These are phyloP conservation scores for Ommatoiulus sabulosus DNA, from an alignment of 2,888 invertebrate species.

Conservation along the genomic window DNA sequence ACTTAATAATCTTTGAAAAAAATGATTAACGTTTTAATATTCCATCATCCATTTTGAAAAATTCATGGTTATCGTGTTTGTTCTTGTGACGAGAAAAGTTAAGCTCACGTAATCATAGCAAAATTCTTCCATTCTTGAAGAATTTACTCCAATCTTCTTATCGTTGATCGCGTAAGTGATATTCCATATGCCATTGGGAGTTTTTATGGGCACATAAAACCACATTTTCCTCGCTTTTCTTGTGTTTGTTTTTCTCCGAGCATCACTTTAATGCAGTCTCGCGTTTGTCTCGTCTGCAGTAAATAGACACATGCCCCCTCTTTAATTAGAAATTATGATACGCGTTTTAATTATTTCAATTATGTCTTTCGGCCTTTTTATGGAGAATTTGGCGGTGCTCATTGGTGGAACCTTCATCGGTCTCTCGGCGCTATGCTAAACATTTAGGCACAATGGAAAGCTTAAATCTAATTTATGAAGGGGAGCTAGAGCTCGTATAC, in stretches of 20 bases:
- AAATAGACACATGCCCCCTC: conserved; percentile 1
- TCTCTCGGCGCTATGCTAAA: conserved; percentile 32
- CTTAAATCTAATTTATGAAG: conserved; percentile 38
- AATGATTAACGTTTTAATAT: too few species aligned
- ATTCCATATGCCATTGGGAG: conserved; percentile 40
- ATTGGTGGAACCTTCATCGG: neutral
- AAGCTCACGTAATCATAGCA: neutral
- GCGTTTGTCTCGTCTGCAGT: conserved; percentile 18
- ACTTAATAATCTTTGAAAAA: too few species aligned
- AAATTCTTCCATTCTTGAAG: neutral
- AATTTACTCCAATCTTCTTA: conserved; percentile 2
- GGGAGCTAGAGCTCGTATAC: neutral
- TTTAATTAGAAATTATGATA: conserved; percentile 20
- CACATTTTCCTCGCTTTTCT: neutral
- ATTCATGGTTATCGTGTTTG: neutral
- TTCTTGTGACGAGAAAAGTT: neutral
- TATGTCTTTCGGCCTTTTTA: conserved; percentile 40
- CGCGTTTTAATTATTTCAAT: conserved; percentile 36
- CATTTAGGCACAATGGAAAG: conserved; percentile 39
- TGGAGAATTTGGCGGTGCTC: conserved; percentile 7
- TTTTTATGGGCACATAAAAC: conserved; percentile 29
- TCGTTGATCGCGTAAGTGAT: conserved; percentile 34
- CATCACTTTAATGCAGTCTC: neutral
- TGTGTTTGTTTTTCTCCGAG: neutral
- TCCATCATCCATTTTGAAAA: too few species aligned